Evolutionary conservation across 2,888 invertebrate species (phyloP).

Genomic region (Esperia sulphurella): DNA sequence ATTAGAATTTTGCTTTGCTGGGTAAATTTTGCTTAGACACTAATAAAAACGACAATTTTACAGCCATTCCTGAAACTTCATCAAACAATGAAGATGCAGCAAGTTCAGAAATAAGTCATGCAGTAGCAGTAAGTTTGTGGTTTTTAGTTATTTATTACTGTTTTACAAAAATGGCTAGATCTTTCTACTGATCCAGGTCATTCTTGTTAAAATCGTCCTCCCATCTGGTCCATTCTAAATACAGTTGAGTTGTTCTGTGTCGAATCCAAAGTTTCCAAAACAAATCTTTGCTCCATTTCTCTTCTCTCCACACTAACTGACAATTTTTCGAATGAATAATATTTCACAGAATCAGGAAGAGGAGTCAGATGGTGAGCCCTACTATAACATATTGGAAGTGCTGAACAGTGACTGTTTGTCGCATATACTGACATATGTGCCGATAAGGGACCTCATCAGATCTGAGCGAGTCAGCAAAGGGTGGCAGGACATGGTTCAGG

Average conservation of each 20-base stretch:
- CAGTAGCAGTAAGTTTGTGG: slow-evolving; percentile 18
- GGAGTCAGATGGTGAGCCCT: slow-evolving; percentile 22
- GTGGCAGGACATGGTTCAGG: slow-evolving; percentile 73
- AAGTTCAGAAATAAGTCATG: slow-evolving; percentile 15
- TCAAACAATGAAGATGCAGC: slow-evolving; percentile 25
- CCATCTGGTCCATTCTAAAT: no score
- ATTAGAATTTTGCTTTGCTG: no score
- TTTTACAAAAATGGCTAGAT: no score
- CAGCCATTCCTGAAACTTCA: slow-evolving; percentile 13
- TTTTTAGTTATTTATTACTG: no score
- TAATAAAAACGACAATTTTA: background rate
- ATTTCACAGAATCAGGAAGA: slow-evolving; percentile 23
- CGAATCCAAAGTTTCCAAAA: no score
- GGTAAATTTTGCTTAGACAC: no score
- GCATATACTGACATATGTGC: slow-evolving; percentile 71
- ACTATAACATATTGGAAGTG: slow-evolving; percentile 59
- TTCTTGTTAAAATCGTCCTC: no score
- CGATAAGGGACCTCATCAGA: slow-evolving; percentile 71
- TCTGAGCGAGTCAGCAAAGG: slow-evolving; percentile 80
- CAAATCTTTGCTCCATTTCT: no score
- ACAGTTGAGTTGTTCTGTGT: no score
- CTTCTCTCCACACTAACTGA: no score
- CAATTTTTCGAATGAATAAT: no score
- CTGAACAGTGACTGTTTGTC: slow-evolving; percentile 78
- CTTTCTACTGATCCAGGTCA: no score